Conservation (phyloP, 1,140 invertebrate species). For the Thalassaphorura encarpata region DNA sequence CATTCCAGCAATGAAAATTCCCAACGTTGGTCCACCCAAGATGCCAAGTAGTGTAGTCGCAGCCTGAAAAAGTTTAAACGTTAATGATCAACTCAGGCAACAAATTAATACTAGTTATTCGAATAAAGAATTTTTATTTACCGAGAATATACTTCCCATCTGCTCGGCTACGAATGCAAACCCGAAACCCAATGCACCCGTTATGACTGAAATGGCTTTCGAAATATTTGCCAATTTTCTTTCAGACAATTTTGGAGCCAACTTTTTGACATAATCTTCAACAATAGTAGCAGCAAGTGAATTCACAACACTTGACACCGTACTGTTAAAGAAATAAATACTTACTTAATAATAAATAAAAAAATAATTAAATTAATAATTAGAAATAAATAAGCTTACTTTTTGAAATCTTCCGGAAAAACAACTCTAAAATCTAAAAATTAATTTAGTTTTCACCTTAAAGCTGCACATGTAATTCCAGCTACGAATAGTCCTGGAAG, state of each 20-base stretch:
- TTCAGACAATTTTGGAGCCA: conserved; percentile 13
- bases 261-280: conserved; percentile 60
- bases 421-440: no score
- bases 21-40: conserved; percentile 56
- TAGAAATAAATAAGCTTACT: conserved; percentile 71
- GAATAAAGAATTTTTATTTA: conserved; percentile 4
- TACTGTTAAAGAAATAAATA: conserved; percentile 54
- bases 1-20: conserved; percentile 64
- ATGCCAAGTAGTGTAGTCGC: conserved; percentile 39
- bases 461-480: conserved; percentile 27
- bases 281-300: conserved; percentile 72
- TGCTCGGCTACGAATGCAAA: conserved; percentile 25
- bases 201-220: conserved; percentile 11
- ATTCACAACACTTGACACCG: conserved; percentile 72
- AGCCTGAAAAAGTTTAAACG: conserved; percentile 10
- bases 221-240: conserved; percentile 5
- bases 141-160: conserved; percentile 31
- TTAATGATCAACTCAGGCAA: not conserved
- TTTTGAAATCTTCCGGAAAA: conserved; percentile 39
- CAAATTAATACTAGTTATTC: conserved; percentile 42
- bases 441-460: conserved; percentile 19
- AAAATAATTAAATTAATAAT: conserved; percentile 49
- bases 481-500: conserved; percentile 23
- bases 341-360: no score
- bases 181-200: conserved; percentile 17